Conservation (phyloP, 2,113 vertebrate genomes). For the Riparia riparia region DNA sequence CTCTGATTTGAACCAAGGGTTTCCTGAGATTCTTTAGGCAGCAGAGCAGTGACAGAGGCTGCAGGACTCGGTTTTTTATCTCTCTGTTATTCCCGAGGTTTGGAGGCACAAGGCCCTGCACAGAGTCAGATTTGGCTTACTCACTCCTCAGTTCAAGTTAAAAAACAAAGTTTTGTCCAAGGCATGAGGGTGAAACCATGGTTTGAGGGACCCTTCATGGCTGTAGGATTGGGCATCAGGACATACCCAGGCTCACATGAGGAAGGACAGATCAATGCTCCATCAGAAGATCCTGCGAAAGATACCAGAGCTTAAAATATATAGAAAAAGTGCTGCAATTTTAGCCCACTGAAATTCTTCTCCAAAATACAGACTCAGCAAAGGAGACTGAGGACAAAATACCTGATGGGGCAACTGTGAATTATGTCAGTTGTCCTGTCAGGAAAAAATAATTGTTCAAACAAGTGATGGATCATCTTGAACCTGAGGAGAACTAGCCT, state of each 20-base stretch:
- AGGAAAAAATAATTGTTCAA: background rate
- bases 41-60: background rate
- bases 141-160: background rate
- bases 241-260: background rate
- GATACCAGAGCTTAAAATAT: background rate
- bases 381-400: background rate
- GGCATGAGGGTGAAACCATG: background rate
- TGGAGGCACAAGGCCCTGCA: background rate
- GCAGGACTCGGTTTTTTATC: background rate
- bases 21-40: background rate
- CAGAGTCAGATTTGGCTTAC: background rate
- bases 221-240: background rate
- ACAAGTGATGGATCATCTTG: background rate
- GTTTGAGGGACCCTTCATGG: background rate
- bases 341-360: background rate
- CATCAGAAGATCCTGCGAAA: background rate
- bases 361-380: rapidly evolving
- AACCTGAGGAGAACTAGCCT: background rate
- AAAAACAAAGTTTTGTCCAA: background rate
- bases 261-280: background rate
- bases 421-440: background rate
- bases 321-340: background rate
- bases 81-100: background rate
- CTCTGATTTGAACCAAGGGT: background rate
- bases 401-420: background rate